Evolutionary conservation across 2,113 vertebrate genomes (phyloP).

Genomic region (Lagopus leucura): DNA sequence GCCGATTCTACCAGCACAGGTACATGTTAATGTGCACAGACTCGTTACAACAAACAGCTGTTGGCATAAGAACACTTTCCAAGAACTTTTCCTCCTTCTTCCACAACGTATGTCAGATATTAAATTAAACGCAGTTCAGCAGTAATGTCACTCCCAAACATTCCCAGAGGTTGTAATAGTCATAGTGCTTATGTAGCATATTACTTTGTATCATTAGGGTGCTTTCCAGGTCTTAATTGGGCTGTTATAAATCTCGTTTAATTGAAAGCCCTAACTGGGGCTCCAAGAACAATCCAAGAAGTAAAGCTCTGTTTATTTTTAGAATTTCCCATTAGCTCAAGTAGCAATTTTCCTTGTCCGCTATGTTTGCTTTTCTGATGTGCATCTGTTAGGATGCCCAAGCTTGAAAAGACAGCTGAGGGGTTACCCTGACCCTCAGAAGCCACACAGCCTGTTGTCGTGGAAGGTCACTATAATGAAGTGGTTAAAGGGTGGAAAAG

Average conservation of each 20-base stretch:
- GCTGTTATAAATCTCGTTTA: not conserved
- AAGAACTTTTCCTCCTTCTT: not conserved
- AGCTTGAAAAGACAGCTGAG: not conserved
- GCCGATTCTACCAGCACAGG: constrained; percentile 96
- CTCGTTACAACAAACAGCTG: not conserved
- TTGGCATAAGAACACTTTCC: not conserved
- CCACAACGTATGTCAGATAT: not conserved
- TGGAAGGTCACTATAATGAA: not conserved
- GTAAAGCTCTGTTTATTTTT: not conserved
- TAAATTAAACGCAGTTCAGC: not conserved
- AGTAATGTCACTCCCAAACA: not conserved
- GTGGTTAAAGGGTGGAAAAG: not conserved
- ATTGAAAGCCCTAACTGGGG: not conserved
- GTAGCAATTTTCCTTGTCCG: not conserved
- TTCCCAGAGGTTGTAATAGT: not conserved
- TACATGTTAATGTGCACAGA: constrained; percentile 53
- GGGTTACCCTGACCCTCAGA: not conserved
- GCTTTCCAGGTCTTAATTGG: constrained; percentile 18
- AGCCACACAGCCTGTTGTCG: not conserved
- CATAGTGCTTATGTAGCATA: not conserved
- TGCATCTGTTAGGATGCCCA: not conserved
- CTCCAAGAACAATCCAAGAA: not conserved
- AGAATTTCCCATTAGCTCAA: not conserved
- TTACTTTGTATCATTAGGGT: not conserved
- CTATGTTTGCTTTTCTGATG: not conserved